These are phyloP conservation scores for Cotesia congregata DNA, from an alignment of 2,888 invertebrate species.

Conservation along the genomic window DNA sequence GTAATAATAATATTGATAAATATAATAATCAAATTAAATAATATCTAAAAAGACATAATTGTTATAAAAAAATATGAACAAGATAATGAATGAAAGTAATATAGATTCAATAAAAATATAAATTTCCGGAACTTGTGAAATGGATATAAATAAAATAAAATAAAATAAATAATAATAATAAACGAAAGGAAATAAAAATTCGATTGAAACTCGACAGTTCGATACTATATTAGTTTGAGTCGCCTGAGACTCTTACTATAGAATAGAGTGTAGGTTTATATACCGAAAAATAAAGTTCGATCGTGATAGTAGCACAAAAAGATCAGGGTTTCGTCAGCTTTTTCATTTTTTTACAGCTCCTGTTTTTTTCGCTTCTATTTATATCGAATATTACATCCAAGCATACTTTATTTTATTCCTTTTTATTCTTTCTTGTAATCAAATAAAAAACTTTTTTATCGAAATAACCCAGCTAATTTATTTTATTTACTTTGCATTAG, in stretches of 20 bases:
- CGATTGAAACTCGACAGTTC: conserved; percentile 62
- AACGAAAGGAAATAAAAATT: conserved; percentile 55
- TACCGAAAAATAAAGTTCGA: conserved; percentile 60
- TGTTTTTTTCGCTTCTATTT: conserved; percentile 37
- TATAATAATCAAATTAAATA: not conserved
- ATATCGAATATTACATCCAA: conserved; percentile 42
- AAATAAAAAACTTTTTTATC: not conserved
- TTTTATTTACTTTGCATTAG: conserved; percentile 1
- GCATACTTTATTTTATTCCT: not conserved
- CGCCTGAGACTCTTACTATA: conserved; percentile 56
- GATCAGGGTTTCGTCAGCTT: conserved; percentile 61
- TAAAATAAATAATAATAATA: conserved; percentile 12
- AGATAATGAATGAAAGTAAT: conserved; percentile 15
- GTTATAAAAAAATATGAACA: conserved; percentile 23
- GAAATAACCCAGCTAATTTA: not conserved
- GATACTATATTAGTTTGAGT: conserved; percentile 60
- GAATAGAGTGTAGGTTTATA: conserved; percentile 60
- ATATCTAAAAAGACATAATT: conserved; percentile 6
- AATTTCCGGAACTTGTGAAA: conserved; percentile 38
- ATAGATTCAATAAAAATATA: conserved; percentile 20
- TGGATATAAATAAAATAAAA: conserved; percentile 37
- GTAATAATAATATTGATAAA: not conserved
- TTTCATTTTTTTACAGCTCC: conserved; percentile 50
- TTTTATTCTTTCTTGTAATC: not conserved
- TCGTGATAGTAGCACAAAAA: conserved; percentile 58